Conservation (phyloP, 1,140 invertebrate species). For the Reticulitermes speratus region DNA sequence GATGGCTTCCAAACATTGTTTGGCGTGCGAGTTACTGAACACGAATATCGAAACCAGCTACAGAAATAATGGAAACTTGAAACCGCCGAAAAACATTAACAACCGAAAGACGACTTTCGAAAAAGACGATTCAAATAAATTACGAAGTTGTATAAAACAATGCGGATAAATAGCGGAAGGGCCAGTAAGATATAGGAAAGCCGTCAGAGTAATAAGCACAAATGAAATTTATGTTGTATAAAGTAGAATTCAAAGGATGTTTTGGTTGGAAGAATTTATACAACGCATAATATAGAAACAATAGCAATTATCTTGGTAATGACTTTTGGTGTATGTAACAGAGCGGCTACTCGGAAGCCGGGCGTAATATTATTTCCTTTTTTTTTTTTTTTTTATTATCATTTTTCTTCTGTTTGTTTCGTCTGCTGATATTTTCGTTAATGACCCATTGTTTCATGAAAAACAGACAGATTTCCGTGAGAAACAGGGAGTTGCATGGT, state of each 20-base stretch:
- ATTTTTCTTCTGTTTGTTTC: neutral
- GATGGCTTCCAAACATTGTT: neutral
- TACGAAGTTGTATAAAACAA: neutral
- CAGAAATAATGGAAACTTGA: neutral
- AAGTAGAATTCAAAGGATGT: neutral
- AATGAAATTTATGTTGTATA: neutral
- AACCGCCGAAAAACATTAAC: neutral
- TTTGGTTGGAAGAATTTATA: conserved; percentile 1
- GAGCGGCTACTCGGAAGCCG: neutral
- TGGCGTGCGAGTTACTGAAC: neutral
- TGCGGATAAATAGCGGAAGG: neutral
- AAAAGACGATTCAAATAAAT: neutral
- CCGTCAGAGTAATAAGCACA: neutral
- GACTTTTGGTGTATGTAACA: neutral
- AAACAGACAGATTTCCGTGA: conserved; percentile 12
- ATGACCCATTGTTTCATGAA: conserved; percentile 14
- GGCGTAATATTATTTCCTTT: neutral
- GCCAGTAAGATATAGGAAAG: neutral
- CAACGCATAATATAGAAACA: neutral
- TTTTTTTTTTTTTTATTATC: neutral
- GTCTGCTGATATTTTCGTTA: conserved; percentile 5
- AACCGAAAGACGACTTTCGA: neutral
- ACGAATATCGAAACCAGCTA: neutral
- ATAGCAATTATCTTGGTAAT: neutral
- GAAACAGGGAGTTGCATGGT: neutral